Evolutionary conservation across 1,140 invertebrate species (phyloP).

Genomic region (Wasmannia auropunctata): DNA sequence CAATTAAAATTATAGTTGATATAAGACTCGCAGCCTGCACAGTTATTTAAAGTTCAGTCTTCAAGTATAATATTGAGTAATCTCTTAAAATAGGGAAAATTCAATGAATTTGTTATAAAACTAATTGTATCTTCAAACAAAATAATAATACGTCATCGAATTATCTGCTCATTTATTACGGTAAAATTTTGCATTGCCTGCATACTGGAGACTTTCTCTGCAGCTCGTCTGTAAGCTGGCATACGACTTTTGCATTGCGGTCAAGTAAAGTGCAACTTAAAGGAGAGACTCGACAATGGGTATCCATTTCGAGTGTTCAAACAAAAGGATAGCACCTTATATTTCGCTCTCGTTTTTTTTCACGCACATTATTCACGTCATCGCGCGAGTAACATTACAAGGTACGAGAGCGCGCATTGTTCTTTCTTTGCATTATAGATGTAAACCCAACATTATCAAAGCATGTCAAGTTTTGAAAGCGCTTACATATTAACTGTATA

Average conservation of each 20-base stretch:
- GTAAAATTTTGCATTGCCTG: background rate
- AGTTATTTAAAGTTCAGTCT: background rate
- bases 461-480: background rate
- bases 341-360: slow-evolving; percentile 50
- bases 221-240: background rate
- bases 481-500: background rate
- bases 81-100: background rate
- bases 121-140: background rate
- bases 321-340: slow-evolving; percentile 56
- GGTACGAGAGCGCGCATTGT: background rate
- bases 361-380: background rate
- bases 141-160: background rate
- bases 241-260: slow-evolving; percentile 6
- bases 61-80: background rate
- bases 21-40: background rate
- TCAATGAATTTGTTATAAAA: background rate
- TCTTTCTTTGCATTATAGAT: background rate
- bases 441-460: background rate
- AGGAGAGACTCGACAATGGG: slow-evolving; percentile 28
- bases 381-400: background rate
- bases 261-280: slow-evolving; percentile 23
- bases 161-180: background rate
- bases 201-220: background rate
- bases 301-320: slow-evolving; percentile 45
- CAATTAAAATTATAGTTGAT: background rate